A percentile compares a stretch with the other conserved stretches of the same genome.
These are phyloP conservation scores for Branchipolynoe longqiensis DNA, from an alignment of 2,888 invertebrate genomes.

Conservation along the genomic window DNA sequence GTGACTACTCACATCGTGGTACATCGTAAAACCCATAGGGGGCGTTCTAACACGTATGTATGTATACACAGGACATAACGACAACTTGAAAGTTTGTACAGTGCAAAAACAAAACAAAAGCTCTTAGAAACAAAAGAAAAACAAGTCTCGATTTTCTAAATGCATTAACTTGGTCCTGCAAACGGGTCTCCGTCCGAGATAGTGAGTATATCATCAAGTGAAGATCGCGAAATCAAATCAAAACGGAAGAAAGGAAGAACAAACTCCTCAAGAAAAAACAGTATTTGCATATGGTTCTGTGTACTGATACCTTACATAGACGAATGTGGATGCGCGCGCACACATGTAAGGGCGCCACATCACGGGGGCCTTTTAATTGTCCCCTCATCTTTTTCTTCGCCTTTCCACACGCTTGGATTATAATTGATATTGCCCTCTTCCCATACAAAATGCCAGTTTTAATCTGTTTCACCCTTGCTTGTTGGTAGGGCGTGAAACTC, in stretches of 20 bases:
- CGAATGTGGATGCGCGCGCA: too few relatives aligned
- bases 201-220: constrained; percentile 7
- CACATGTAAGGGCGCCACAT: too few relatives aligned
- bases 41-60: background rate
- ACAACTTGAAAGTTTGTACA: constrained; percentile 45
- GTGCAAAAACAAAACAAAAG: too few relatives aligned
- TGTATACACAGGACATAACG: constrained; percentile 5
- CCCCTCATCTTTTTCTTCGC: too few relatives aligned
- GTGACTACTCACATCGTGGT: background rate
- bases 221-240: constrained; percentile 5
- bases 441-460: too few relatives aligned
- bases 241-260: constrained; percentile 11
- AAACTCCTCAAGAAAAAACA: constrained; percentile 21
- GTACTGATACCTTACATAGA: too few relatives aligned
- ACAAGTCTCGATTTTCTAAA: constrained; percentile 44
- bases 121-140: constrained; percentile 28
- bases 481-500: too few relatives aligned
- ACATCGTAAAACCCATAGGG: background rate
- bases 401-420: too few relatives aligned
- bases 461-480: too few relatives aligned
- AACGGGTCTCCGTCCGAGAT: background rate
- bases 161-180: constrained; percentile 47
- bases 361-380: too few relatives aligned
- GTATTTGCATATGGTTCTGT: constrained; percentile 48
- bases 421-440: too few relatives aligned